Conservation (phyloP, 1,140 invertebrate species). For the Trichoplusia ni region DNA sequence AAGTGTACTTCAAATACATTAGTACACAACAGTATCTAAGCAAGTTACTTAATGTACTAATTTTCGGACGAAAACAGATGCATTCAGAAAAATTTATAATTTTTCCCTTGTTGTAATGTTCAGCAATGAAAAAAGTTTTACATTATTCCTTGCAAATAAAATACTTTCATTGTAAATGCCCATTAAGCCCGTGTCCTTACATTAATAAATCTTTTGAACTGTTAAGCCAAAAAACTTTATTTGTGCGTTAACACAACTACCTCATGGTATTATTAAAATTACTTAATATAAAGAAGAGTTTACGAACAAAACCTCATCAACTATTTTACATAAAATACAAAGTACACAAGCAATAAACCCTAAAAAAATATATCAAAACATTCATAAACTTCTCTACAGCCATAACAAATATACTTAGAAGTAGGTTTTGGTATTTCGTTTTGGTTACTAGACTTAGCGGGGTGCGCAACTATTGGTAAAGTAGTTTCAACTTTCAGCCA, state of each 20-base stretch:
- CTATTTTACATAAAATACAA: not conserved
- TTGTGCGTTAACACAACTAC: conserved; percentile 44
- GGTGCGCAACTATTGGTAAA: conserved; percentile 14
- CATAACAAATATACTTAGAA: not conserved
- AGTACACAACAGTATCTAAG: not conserved
- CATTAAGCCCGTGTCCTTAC: not conserved
- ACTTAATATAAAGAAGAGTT: too few species aligned
- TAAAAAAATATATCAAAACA: not conserved
- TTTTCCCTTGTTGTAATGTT: not conserved
- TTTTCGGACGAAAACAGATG: conserved; percentile 15
- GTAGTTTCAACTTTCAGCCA: conserved; percentile 13
- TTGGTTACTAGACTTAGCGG: not conserved
- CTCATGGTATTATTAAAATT: not conserved
- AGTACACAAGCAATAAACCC: not conserved
- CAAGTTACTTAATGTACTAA: conserved; percentile 19
- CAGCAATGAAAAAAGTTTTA: too few species aligned
- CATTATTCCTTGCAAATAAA: too few species aligned
- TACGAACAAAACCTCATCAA: too few species aligned
- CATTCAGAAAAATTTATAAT: not conserved
- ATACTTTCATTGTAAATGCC: not conserved
- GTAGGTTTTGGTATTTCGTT: not conserved
- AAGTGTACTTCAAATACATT: not conserved
- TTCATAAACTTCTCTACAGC: too few species aligned
- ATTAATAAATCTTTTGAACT: too few species aligned
- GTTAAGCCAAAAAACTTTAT: not conserved